phyloP scores from a whole-genome alignment of 2,797 vertebrate genomes.

The Pyrocephalus nanus region DNA sequence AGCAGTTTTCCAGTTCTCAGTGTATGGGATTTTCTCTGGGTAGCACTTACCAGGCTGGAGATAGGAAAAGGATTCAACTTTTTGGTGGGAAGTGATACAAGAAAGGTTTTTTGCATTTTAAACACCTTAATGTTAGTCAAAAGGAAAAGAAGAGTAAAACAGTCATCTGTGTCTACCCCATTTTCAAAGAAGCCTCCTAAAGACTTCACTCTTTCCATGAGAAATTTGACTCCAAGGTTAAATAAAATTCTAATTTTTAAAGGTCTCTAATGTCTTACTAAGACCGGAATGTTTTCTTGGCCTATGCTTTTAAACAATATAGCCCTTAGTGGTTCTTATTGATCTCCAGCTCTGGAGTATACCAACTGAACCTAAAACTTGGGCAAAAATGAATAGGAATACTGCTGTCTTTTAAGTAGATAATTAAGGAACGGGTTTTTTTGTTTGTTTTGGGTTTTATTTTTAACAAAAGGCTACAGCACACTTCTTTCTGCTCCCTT shows the following conservation, averaged over 20 bases:
- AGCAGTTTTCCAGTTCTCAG: neutral
- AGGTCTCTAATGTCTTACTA: neutral
- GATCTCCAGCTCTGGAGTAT: neutral
- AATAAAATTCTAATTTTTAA: neutral
- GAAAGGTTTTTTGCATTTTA: neutral
- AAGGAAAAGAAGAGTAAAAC: neutral
- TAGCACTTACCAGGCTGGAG: neutral
- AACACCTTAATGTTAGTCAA: neutral
- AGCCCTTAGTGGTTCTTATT: neutral
- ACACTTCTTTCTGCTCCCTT: neutral
- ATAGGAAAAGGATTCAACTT: neutral
- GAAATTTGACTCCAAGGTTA: neutral
- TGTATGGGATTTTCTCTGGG: neutral
- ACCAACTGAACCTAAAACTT: neutral
- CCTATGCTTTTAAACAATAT: neutral
- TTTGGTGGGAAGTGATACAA: neutral
- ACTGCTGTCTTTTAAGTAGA: neutral
- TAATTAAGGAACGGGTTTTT: neutral
- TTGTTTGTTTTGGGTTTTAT: neutral
- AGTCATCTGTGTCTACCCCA: accelerated
- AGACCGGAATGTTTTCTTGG: neutral
- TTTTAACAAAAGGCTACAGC: neutral
- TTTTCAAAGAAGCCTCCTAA: neutral
- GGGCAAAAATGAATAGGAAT: neutral
- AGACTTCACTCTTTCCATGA: neutral